Evolutionary conservation across 2,797 vertebrate genomes (phyloP).

Genomic region (Choloepus didactylus): DNA sequence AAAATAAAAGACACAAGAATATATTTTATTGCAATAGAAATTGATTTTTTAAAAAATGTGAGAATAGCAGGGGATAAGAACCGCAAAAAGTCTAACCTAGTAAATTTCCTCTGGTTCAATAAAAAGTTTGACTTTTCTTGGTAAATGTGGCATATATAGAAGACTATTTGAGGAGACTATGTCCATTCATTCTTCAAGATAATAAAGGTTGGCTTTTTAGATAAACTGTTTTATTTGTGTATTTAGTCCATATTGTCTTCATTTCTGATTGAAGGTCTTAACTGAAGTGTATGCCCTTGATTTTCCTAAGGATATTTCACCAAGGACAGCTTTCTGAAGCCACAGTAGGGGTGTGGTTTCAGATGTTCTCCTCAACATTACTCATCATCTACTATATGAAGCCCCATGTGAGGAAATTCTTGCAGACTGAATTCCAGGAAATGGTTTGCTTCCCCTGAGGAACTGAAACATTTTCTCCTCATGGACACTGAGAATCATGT

Average conservation of each 20-base stretch:
- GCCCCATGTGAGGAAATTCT: slow-evolving; percentile 50
- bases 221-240: neutral
- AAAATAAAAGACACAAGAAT: neutral
- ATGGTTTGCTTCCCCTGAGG: slow-evolving; percentile 72
- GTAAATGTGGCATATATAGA: neutral
- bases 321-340: neutral
- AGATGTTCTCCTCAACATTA: neutral
- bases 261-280: slow-evolving; percentile 23
- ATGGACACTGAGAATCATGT: neutral
- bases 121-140: slow-evolving; percentile 1
- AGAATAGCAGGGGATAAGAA: neutral
- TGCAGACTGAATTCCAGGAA: slow-evolving; percentile 81
- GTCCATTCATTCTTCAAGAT: neutral
- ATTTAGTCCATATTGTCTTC: neutral
- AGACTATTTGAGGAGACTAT: neutral
- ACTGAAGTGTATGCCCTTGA: neutral
- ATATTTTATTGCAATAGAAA: neutral
- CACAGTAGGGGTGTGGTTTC: neutral
- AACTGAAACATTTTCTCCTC: slow-evolving; percentile 70
- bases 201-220: neutral
- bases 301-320: slow-evolving; percentile 26
- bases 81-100: neutral
- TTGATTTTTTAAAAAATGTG: neutral
- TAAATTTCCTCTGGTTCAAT: neutral
- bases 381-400: slow-evolving; percentile 46